These are phyloP conservation scores for Tetranychus truncatus DNA, from an alignment of 2,888 invertebrate genomes.

Conservation along the genomic window DNA sequence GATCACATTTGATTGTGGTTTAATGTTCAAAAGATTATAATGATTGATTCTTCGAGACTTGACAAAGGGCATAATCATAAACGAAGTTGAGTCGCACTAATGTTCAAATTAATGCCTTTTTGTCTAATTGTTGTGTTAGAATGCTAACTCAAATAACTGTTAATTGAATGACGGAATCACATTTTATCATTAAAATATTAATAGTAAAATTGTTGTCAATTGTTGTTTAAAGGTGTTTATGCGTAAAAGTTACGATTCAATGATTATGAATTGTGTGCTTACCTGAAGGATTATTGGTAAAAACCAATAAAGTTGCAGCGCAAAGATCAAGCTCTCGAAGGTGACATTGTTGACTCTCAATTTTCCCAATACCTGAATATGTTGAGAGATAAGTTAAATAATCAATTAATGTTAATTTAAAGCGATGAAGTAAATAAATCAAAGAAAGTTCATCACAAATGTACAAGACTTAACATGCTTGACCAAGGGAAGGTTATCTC, in stretches of 20 bases:
- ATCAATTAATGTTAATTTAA: background rate
- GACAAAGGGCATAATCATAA: no score
- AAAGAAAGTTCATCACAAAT: background rate
- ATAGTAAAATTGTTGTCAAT: background rate
- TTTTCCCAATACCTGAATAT: background rate
- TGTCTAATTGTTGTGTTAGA: no score
- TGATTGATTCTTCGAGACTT: no score
- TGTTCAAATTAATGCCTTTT: no score
- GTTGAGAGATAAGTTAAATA: background rate
- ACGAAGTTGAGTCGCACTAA: no score
- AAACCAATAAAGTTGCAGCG: conserved; percentile 26
- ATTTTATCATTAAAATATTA: no score
- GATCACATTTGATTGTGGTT: no score
- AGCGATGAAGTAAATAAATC: background rate
- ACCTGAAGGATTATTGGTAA: conserved; percentile 27
- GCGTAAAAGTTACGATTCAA: background rate
- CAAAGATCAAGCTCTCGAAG: conserved; percentile 27
- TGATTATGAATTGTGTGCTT: background rate
- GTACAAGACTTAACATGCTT: no score
- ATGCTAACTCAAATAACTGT: no score
- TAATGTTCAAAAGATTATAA: no score
- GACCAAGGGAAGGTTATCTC: no score
- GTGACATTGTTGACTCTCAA: conserved; percentile 24
- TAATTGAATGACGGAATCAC: no score
- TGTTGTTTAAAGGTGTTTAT: background rate